Conservation (phyloP, 2,888 invertebrate species). For the Limnephilus lunatus region DNA sequence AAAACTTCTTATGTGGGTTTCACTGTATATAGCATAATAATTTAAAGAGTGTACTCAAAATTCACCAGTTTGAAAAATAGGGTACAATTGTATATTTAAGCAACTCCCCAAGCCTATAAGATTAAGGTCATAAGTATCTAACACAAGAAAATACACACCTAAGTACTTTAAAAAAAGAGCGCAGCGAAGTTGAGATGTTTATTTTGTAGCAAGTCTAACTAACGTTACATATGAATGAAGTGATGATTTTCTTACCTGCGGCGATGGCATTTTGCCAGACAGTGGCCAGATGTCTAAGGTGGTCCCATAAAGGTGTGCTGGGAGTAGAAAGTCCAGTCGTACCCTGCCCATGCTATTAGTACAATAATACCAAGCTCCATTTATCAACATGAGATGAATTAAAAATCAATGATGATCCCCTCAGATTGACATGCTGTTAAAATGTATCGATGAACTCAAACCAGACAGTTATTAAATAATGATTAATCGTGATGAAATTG, state of each 20-base stretch:
- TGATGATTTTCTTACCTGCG: slow-evolving; percentile 63
- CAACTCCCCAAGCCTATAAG: too few relatives aligned
- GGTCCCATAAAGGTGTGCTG: slow-evolving; percentile 72
- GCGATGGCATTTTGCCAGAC: slow-evolving; percentile 70
- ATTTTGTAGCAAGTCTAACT: neutral
- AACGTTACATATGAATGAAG: neutral
- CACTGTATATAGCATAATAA: neutral
- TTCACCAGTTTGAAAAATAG: too few relatives aligned
- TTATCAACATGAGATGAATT: slow-evolving; percentile 48
- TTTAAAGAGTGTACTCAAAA: neutral
- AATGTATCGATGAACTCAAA: slow-evolving; percentile 12
- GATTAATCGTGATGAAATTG: neutral
- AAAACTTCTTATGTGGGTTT: too few relatives aligned
- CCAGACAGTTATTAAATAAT: slow-evolving; percentile 17
- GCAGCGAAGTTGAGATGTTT: neutral
- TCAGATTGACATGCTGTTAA: slow-evolving; percentile 61
- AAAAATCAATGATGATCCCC: slow-evolving; percentile 47
- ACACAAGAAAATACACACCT: too few relatives aligned
- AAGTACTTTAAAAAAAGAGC: neutral
- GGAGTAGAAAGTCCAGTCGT: slow-evolving; percentile 71
- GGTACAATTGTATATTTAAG: too few relatives aligned
- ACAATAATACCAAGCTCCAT: slow-evolving; percentile 69
- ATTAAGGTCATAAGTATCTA: too few relatives aligned
- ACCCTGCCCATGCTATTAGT: slow-evolving; percentile 82
- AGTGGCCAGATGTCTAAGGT: slow-evolving; percentile 73